phyloP scores from a whole-genome alignment of 1,140 invertebrate species.

The Callitettix versicolor region DNA sequence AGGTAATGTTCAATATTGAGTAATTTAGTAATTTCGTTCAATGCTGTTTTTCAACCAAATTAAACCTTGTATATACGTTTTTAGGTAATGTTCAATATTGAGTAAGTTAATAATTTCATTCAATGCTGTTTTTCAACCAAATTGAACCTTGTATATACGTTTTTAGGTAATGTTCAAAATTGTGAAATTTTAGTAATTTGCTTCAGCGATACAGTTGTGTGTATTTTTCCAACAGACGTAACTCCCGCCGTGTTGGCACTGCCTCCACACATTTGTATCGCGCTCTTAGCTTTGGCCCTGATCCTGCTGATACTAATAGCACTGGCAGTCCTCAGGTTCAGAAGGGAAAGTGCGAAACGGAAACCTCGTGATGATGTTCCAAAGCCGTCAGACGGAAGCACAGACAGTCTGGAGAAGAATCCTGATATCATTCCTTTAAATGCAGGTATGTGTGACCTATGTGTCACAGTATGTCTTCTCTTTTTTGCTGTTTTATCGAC shows the following conservation, averaged over 20 bases:
- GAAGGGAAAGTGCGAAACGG: conserved; percentile 29
- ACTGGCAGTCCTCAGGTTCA: conserved; percentile 46
- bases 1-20: too few relatives aligned
- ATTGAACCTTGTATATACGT: too few relatives aligned
- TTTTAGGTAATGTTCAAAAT: too few relatives aligned
- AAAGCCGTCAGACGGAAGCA: conserved; percentile 35
- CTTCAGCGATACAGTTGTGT: neutral
- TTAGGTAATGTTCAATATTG: too few relatives aligned
- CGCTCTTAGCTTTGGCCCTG: conserved; percentile 56
- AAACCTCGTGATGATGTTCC: conserved; percentile 28
- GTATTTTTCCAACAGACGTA: conserved; percentile 34
- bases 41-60: too few relatives aligned
- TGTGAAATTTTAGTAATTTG: too few relatives aligned
- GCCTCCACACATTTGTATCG: conserved; percentile 57
- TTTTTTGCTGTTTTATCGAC: too few relatives aligned
- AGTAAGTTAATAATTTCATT: too few relatives aligned
- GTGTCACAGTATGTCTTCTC: too few relatives aligned
- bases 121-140: too few relatives aligned
- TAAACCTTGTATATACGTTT: too few relatives aligned
- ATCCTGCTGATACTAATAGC: conserved; percentile 61
- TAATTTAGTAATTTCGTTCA: too few relatives aligned
- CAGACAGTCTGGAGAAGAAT: conserved; percentile 61
- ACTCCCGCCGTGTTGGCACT: conserved; percentile 53
- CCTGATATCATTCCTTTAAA: conserved; percentile 66
- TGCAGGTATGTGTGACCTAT: conserved; percentile 43